Evolutionary conservation across 1,140 invertebrate species (phyloP).

Genomic region (Scylla paramamosain): DNA sequence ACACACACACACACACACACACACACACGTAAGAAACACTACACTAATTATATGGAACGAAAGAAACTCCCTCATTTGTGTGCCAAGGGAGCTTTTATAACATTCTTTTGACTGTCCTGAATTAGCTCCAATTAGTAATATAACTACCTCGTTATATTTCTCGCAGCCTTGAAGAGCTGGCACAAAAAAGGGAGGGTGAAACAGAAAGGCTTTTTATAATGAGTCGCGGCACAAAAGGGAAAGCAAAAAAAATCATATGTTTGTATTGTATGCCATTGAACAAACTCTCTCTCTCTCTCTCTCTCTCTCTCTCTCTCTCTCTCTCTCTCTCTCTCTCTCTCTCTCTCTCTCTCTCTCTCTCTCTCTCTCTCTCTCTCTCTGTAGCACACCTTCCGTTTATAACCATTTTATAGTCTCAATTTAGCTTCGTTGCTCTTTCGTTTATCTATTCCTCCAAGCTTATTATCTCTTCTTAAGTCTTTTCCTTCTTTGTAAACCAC

Average conservation of each 20-base stretch:
- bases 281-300: neutral
- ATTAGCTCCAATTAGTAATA: slow-evolving; percentile 70
- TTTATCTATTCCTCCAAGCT: too few relatives aligned
- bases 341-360: slow-evolving; percentile 19
- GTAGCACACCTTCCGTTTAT: neutral
- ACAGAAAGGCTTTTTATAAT: slow-evolving; percentile 40
- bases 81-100: slow-evolving; percentile 34
- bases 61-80: slow-evolving; percentile 36
- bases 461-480: too few relatives aligned
- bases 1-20: slow-evolving; percentile 61
- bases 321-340: neutral
- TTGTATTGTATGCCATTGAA: slow-evolving; percentile 49
- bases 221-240: slow-evolving; percentile 48
- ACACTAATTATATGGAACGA: slow-evolving; percentile 51
- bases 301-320: neutral
- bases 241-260: neutral
- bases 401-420: neutral
- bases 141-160: slow-evolving; percentile 67
- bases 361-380: neutral
- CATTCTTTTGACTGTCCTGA: slow-evolving; percentile 51
- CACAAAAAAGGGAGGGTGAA: slow-evolving; percentile 18
- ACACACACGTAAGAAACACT: slow-evolving; percentile 41
- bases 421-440: neutral
- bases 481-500: too few relatives aligned
- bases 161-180: neutral